A percentile compares a stretch with the other conserved stretches of the same genome.
These are phyloP conservation scores for Cyclina sinensis DNA, from an alignment of 1,140 invertebrate species.

Conservation along the genomic window DNA sequence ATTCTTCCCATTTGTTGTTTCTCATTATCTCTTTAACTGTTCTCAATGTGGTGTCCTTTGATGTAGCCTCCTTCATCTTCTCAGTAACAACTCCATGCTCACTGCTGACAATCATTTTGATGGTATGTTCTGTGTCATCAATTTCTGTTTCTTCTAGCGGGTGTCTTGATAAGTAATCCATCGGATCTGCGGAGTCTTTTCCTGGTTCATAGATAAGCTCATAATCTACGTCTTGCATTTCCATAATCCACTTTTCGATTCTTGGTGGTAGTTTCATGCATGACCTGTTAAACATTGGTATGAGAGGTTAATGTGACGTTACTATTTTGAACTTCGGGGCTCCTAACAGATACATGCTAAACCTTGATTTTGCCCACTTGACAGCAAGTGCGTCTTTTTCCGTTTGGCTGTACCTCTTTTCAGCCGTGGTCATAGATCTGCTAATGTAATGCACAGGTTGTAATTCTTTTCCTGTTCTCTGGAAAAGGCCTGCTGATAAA, in stretches of 20 bases:
- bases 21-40: too few relatives aligned
- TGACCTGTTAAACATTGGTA: constrained; percentile 64
- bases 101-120: neutral
- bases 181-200: constrained; percentile 68
- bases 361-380: constrained; percentile 68
- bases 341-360: constrained; percentile 68
- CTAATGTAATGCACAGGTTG: constrained; percentile 84
- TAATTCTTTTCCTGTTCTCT: constrained; percentile 63
- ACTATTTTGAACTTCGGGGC: constrained; percentile 71
- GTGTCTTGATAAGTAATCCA: constrained; percentile 74
- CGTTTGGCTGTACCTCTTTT: constrained; percentile 81
- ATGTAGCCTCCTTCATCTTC: too few relatives aligned
- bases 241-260: constrained; percentile 65
- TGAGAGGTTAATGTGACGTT: constrained; percentile 61
- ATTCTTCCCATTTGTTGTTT: too few relatives aligned
- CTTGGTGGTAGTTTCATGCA: constrained; percentile 41
- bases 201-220: constrained; percentile 61
- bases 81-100: constrained; percentile 16
- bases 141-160: neutral
- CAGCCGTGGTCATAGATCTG: constrained; percentile 82
- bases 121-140: neutral
- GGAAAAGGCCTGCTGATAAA: constrained; percentile 84
- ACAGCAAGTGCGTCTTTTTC: constrained; percentile 25
- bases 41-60: too few relatives aligned
- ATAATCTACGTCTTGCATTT: constrained; percentile 67